Evolutionary conservation across 2,113 vertebrate species (phyloP), one percentile per base, ranked within the genome.

Genomic region (Neolamprologus caudopunctatus): DNA sequence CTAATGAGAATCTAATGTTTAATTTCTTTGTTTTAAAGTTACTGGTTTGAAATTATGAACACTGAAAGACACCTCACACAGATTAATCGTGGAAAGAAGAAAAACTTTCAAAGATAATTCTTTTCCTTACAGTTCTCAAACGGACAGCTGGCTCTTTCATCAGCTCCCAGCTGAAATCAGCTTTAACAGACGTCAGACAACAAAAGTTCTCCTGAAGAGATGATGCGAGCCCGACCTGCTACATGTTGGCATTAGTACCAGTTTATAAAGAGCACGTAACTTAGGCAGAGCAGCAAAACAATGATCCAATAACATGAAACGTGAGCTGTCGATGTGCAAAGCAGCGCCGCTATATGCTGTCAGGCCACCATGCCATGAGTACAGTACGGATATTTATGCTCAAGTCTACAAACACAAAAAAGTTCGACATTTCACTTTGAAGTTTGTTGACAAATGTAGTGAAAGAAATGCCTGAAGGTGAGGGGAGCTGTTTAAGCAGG

Each of bases 81-180:
- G 35, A 14, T 40, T 68, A 12, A 13, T 68, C 3, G 13, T 40
- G 63, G 33, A 68, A 66, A 85, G 51, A 87, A 88, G 28, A 66
- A 9, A 63, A 63, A 4, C 28, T 35, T 63, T 63, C 17, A 63
- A 12, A 63, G 58, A n/a, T 4, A 63, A 66, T 10, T n/a, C 55
- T 83, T 84, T 84, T 50, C 35, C 63, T 79, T 55, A 26, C 83
- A 79, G 54, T 6, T 17, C 66, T 82, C 50, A 50, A 63, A 63
- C 1, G 7, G 80, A 84, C 79, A 83, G 85, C 75, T 86, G 84
- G 80, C 13, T 82, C 78, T 91, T 85, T 87, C 73, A 86, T 87
- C 82, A 84, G 51, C 66, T 82, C 82, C 82, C 61, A 31, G 58
- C 6, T 68, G 33, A 85, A 83, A 85, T 83, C 71, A 35, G 12